Percentiles rank a stretch among this genome's conserved stretches.
Conservation (phyloP, 1,140 invertebrate genomes). For the Gonatopus flavifemur region DNA sequence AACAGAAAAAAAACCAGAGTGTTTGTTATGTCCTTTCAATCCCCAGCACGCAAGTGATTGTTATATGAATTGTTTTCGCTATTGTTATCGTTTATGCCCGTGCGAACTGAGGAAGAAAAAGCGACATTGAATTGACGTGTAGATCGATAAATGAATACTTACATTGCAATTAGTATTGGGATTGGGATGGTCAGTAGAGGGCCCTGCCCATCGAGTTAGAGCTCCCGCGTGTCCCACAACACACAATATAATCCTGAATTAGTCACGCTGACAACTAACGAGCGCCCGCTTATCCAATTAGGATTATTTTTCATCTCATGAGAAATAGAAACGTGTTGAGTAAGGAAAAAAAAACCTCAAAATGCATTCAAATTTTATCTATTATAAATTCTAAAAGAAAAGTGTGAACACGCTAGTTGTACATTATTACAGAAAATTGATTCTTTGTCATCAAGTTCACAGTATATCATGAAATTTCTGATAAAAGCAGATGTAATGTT, state of each 20-base stretch:
- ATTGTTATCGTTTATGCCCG: too few species aligned
- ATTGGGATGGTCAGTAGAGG: slow-evolving; percentile 57
- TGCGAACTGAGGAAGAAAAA: slow-evolving; percentile 37
- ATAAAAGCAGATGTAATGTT: too few species aligned
- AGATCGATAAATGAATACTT: slow-evolving; percentile 55
- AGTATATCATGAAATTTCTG: too few species aligned
- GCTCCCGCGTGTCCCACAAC: slow-evolving; percentile 57
- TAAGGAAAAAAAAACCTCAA: too few species aligned
- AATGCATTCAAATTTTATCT: too few species aligned
- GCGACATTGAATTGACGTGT: slow-evolving; percentile 45
- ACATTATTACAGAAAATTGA: too few species aligned
- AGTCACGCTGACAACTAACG: slow-evolving; percentile 51
- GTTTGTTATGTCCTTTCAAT: slow-evolving; percentile 16
- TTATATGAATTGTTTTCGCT: slow-evolving; percentile 12
- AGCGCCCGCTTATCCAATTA: slow-evolving; percentile 9
- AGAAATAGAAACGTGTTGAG: slow-evolving; percentile 15
- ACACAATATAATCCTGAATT: slow-evolving; percentile 57
- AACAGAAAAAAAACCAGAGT: not conserved
- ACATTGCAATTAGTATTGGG: slow-evolving; percentile 58
- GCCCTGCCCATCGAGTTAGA: slow-evolving; percentile 56
- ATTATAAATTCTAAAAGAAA: too few species aligned
- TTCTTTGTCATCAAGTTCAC: too few species aligned
- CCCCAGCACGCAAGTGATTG: slow-evolving; percentile 1
- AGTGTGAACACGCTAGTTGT: too few species aligned
- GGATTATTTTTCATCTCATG: slow-evolving; percentile 13